Evolutionary conservation across 2,797 vertebrate species (phyloP), one percentile per base, ranked within the genome.

Genomic region (Notolabrus celidotus): DNA sequence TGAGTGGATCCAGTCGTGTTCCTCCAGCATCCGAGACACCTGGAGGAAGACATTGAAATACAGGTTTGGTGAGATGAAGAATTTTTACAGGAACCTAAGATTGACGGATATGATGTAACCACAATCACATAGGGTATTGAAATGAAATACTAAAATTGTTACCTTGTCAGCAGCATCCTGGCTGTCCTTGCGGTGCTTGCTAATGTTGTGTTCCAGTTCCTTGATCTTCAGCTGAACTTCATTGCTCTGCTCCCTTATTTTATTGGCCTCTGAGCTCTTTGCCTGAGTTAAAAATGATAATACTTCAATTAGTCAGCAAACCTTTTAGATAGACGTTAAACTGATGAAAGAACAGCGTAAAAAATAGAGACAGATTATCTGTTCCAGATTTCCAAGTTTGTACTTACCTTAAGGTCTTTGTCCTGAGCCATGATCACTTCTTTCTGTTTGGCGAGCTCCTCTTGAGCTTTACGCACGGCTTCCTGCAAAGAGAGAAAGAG

Each of bases 1-100:
- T 9, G 95, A 81, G 10, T 88, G 86, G 90, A 99, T 99, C 98
- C 98, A 99, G 63, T 96, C 92, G 16, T 99, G 83, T 34, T 99
- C 95, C 56, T 95, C 88, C 79, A 98, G 86, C 96, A 99, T 96
- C 59, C 92, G 95, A 38, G 89, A 80, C 39, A 99, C 94, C 98
- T 99, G 85, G 33, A 57, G 1, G 54, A 31, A 46, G 23, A 49
- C 2, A 27, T 5, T 15, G 17, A 27, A 17, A 23, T 2, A 23
- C 5, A 25, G 3, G 15, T 10, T 23, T 11, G 43, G 10, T 3
- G 19, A 22, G 43, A 45, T 11, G 5, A 7, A 10, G 10, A 47
- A 3, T 2, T n/a, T n/a, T n/a, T n/a, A n/a, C n/a, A n/a, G n/a
- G 9, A 31, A 31, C 29, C n/a, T 12, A 14, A 36, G 11, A 11